Evolutionary conservation across 23 tunicate species (phyloP).

Genomic region (Oikopleura dioica): DNA sequence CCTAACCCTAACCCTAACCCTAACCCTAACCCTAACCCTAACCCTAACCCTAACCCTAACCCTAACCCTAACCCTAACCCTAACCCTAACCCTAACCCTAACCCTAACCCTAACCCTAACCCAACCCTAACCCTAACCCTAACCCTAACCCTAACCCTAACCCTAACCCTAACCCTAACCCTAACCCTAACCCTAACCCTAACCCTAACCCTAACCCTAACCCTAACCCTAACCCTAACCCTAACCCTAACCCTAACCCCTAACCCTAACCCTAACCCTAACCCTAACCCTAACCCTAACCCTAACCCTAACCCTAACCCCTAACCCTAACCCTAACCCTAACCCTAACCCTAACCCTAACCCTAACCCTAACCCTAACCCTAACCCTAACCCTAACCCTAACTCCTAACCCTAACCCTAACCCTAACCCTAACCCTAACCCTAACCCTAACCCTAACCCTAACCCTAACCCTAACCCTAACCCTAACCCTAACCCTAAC

Average conservation of each 20-base stretch:
- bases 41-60: conserved; percentile 25
- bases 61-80: conserved; percentile 78
- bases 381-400: too few relatives aligned
- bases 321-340: too few relatives aligned
- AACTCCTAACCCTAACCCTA: too few relatives aligned
- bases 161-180: conserved; percentile 1
- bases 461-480: too few relatives aligned
- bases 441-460: too few relatives aligned
- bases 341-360: too few relatives aligned
- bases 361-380: too few relatives aligned
- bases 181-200: background rate
- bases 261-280: background rate
- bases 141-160: background rate
- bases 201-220: background rate
- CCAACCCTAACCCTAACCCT: background rate
- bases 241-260: background rate
- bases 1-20: conserved; percentile 37
- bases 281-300: background rate
- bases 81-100: conserved; percentile 59
- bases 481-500: too few relatives aligned
- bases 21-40: conserved; percentile 18
- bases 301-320: too few relatives aligned
- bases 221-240: background rate
- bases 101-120: conserved; percentile 48
- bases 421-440: too few relatives aligned